Conservation (phyloP, 2,113 vertebrate genomes). For the Osmerus mordax region DNA sequence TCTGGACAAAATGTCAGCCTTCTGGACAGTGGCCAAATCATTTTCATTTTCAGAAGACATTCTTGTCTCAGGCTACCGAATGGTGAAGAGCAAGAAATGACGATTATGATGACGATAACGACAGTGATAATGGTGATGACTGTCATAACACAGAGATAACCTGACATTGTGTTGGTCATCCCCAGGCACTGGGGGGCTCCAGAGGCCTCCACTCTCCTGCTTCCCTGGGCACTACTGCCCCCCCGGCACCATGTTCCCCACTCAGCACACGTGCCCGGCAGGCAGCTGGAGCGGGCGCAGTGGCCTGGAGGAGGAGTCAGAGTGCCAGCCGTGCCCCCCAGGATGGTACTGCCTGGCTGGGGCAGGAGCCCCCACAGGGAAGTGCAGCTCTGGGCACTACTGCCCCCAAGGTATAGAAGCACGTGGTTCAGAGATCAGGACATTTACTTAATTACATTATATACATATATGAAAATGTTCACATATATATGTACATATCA, state of each 20-base stretch:
- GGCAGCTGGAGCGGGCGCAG: constrained; percentile 83
- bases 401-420: constrained; percentile 76
- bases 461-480: not conserved
- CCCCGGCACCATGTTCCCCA: constrained; percentile 75
- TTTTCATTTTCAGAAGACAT: too few relatives aligned
- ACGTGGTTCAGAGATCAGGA: not conserved
- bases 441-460: not conserved
- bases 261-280: constrained; percentile 80
- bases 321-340: constrained; percentile 71
- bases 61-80: too few relatives aligned
- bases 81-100: too few relatives aligned
- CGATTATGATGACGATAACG: too few relatives aligned
- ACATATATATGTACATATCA: not conserved
- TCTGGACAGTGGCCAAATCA: too few relatives aligned
- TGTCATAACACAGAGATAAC: not conserved
- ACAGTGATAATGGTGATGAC: too few relatives aligned
- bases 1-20: too few relatives aligned
- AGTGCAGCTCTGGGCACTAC: constrained; percentile 81
- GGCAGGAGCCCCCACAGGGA: constrained; percentile 70
- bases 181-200: constrained; percentile 78
- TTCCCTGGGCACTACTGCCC: constrained; percentile 86
- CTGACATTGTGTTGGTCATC: not conserved
- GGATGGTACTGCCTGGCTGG: constrained; percentile 83
- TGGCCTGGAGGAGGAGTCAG: constrained; percentile 60
- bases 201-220: constrained; percentile 77